phyloP scores from a whole-genome alignment of 2,113 vertebrate species.

The Petromus typicus region DNA sequence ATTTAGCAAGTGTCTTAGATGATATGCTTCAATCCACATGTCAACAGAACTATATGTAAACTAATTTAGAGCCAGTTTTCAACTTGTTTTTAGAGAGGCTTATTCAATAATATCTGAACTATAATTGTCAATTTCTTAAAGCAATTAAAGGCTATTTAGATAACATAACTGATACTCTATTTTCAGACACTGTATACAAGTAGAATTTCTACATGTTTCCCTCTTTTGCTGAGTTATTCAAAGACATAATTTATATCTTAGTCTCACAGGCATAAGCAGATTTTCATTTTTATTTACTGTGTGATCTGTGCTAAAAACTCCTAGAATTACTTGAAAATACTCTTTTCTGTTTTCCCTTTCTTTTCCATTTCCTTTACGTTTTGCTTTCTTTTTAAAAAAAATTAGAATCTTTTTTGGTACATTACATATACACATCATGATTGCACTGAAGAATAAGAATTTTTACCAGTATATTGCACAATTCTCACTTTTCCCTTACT shows the following conservation, averaged over 20 bases:
- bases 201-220: too few species aligned
- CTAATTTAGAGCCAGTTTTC: background rate
- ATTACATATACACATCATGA: too few species aligned
- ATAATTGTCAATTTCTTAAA: conserved; percentile 19
- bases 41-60: conserved; percentile 30
- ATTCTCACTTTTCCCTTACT: too few species aligned
- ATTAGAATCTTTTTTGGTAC: too few species aligned
- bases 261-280: background rate
- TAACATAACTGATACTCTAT: background rate
- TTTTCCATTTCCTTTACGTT: background rate
- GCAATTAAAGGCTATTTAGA: conserved; percentile 25
- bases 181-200: background rate
- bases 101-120: conserved; percentile 49
- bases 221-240: background rate
- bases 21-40: background rate
- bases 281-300: background rate
- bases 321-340: background rate
- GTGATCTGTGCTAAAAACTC: background rate
- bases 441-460: too few species aligned
- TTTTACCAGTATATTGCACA: too few species aligned
- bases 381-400: too few species aligned
- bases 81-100: background rate
- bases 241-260: background rate
- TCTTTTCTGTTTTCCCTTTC: background rate
- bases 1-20: conserved; percentile 25